phyloP scores from a whole-genome alignment of 2,797 vertebrate genomes.

The Chaenodraco wilsoni region DNA sequence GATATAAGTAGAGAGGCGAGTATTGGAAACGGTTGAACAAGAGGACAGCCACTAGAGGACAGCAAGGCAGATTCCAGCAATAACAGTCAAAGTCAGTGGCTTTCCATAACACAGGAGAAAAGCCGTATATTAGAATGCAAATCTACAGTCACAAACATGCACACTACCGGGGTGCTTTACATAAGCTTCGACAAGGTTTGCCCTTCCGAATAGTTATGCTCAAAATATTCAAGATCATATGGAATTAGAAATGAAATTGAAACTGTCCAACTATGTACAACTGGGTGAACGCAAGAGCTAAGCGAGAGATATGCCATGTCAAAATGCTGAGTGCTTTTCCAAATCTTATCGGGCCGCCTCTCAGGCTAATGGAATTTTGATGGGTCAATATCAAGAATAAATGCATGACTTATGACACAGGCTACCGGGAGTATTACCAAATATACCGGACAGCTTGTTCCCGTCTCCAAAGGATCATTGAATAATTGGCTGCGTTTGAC shows the following conservation, averaged over 20 bases:
- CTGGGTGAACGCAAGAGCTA: slow-evolving; percentile 43
- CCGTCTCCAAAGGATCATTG: slow-evolving; percentile 66
- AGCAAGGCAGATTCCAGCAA: slow-evolving; percentile 43
- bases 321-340: slow-evolving; percentile 69
- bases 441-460: slow-evolving; percentile 73
- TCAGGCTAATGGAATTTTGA: slow-evolving; percentile 75
- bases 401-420: slow-evolving; percentile 73
- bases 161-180: slow-evolving; percentile 54
- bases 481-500: slow-evolving; percentile 76
- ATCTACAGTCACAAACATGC: slow-evolving; percentile 51
- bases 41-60: slow-evolving; percentile 62
- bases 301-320: slow-evolving; percentile 59
- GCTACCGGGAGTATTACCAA: slow-evolving; percentile 72
- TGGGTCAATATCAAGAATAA: slow-evolving; percentile 73
- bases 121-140: slow-evolving; percentile 61
- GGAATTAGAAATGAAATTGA: slow-evolving; percentile 73
- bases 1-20: slow-evolving; percentile 32
- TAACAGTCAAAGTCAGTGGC: slow-evolving; percentile 39
- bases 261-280: slow-evolving; percentile 47
- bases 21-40: slow-evolving; percentile 35
- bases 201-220: slow-evolving; percentile 54
- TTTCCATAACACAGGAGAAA: slow-evolving; percentile 42
- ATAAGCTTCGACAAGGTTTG: slow-evolving; percentile 62
- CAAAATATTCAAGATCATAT: slow-evolving; percentile 61
- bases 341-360: slow-evolving; percentile 64